phyloP scores from a whole-genome alignment of 2,797 vertebrate genomes.

The Euphonia xanthogaster region DNA sequence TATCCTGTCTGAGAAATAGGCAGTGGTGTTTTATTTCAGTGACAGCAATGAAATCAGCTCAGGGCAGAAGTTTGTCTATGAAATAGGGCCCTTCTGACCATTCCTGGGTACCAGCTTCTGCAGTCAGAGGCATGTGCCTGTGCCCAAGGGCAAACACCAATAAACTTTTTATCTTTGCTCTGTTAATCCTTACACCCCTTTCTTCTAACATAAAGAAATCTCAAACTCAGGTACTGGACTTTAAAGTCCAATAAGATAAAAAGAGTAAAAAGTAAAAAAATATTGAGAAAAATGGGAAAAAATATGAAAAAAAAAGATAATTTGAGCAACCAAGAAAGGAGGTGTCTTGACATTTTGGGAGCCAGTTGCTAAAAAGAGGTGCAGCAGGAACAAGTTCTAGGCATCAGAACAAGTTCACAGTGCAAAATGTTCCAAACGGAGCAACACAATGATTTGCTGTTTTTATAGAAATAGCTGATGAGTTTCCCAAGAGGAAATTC shows the following conservation, averaged over 20 bases:
- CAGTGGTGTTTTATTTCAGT: background rate
- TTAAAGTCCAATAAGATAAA: background rate
- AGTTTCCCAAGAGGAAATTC: background rate
- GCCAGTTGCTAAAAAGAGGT: background rate
- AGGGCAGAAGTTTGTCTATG: background rate
- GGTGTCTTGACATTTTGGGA: background rate
- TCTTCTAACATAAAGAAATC: background rate
- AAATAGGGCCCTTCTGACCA: background rate
- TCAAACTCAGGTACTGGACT: background rate
- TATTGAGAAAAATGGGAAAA: background rate
- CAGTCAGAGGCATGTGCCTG: background rate
- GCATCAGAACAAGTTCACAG: background rate
- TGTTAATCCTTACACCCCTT: background rate
- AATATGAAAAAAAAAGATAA: background rate
- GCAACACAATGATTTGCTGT: background rate
- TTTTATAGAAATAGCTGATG: background rate
- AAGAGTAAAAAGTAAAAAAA: background rate
- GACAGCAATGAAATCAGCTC: background rate
- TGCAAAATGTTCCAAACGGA: conserved; percentile 33
- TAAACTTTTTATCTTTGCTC: background rate
- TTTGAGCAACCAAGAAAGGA: background rate
- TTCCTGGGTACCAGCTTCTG: background rate
- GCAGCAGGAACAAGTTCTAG: background rate
- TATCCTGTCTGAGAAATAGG: background rate
- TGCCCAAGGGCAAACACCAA: background rate